These are phyloP conservation scores for Zaprionus camerounensis DNA, from an alignment of 1,140 invertebrate genomes.

Conservation along the genomic window DNA sequence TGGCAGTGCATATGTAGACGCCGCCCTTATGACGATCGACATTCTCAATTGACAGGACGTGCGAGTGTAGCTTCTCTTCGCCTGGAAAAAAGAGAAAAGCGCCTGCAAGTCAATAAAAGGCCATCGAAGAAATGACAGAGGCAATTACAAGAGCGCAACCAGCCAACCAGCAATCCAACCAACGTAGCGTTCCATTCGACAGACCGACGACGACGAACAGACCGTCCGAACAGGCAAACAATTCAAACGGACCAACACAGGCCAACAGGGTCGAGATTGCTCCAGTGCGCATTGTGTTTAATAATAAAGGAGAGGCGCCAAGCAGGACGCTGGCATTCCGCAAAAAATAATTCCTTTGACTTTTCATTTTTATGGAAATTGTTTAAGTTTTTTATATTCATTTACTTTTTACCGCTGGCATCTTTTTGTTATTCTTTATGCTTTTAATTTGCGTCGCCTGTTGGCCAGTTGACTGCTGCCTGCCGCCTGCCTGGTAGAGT, in stretches of 20 bases:
- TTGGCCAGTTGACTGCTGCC: constrained; percentile 22
- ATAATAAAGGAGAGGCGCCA: constrained; percentile 63
- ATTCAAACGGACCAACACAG: constrained; percentile 22
- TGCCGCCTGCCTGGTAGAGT: constrained; percentile 3
- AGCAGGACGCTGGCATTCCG: constrained; percentile 9
- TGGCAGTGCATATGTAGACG: constrained; percentile 87
- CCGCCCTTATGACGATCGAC: constrained; percentile 87
- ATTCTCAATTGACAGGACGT: constrained; percentile 84
- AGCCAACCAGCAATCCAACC: constrained; percentile 31
- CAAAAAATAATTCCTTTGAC: constrained; percentile 71
- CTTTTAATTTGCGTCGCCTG: constrained; percentile 68
- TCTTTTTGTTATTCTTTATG: constrained; percentile 67
- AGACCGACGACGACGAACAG: constrained; percentile 23
- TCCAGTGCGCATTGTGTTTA: constrained; percentile 67
- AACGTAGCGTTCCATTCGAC: constrained; percentile 2
- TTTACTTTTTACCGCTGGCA: constrained; percentile 52
- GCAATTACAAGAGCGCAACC: constrained; percentile 64
- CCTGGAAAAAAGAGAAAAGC: constrained; percentile 70
- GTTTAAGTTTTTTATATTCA: constrained; percentile 77
- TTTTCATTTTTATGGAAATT: constrained; percentile 82
- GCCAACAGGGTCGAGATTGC: constrained; percentile 25
- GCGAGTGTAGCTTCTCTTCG: constrained; percentile 85
- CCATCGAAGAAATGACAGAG: constrained; percentile 62
- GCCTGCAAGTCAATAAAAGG: constrained; percentile 71
- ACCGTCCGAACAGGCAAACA: constrained; percentile 31